phyloP scores from a whole-genome alignment of 2,113 vertebrate genomes.

The Castor canadensis region DNA sequence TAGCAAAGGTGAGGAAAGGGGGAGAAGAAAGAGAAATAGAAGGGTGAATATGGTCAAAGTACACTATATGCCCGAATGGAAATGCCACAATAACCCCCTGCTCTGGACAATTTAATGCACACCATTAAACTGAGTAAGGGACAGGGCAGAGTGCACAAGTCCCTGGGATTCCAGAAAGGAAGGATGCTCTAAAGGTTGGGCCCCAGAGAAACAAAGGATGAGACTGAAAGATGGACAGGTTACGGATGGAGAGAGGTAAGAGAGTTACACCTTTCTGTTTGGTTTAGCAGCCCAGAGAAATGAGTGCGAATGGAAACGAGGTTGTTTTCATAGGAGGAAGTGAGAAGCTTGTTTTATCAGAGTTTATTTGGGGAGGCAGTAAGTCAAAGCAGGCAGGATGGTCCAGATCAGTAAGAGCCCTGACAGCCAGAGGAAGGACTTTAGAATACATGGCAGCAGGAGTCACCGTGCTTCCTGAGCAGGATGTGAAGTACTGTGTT shows the following conservation, averaged over 20 bases:
- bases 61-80: no score
- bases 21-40: no score
- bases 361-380: neutral
- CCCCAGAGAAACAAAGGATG: neutral
- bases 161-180: neutral
- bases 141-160: rapidly evolving
- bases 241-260: neutral
- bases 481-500: neutral
- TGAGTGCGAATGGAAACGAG: neutral
- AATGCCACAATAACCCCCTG: no score
- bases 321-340: neutral
- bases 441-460: neutral
- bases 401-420: neutral
- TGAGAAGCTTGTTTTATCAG: neutral
- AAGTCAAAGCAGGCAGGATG: neutral
- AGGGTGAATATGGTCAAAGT: no score
- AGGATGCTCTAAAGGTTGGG: neutral
- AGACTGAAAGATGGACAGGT: neutral
- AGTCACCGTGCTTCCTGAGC: neutral
- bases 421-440: neutral
- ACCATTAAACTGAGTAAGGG: no score
- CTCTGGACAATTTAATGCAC: no score
- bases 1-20: no score
- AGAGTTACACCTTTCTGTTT: neutral
- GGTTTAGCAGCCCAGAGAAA: neutral